Percentiles rank a stretch among this genome's conserved stretches.
phyloP scores from a whole-genome alignment of 1,140 invertebrate species.

The Drosophila leontia region DNA sequence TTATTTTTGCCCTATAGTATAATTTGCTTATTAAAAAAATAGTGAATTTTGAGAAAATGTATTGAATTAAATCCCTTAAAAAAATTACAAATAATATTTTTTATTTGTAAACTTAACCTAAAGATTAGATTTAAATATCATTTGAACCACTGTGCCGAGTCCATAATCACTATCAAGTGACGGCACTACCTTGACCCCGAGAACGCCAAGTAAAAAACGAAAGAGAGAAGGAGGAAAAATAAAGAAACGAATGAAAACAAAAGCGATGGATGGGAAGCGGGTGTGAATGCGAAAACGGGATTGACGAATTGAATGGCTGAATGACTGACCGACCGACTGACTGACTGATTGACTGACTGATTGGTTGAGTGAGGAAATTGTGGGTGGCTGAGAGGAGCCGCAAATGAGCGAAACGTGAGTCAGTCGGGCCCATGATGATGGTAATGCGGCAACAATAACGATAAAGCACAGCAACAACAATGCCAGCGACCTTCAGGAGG shows the following conservation, averaged over 20 bases:
- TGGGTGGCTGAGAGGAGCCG: slow-evolving; percentile 48
- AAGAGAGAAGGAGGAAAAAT: slow-evolving; percentile 15
- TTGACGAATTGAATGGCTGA: slow-evolving; percentile 56
- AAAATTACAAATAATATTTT: too few species aligned
- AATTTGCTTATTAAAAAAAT: too few species aligned
- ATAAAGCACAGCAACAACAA: slow-evolving; percentile 34
- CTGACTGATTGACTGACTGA: slow-evolving; percentile 4
- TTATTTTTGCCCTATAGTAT: too few species aligned
- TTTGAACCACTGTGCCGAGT: slow-evolving; percentile 17
- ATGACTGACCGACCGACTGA: slow-evolving; percentile 35
- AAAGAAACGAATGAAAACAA: slow-evolving; percentile 18
- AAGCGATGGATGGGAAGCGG: slow-evolving; percentile 35
- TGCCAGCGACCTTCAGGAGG: slow-evolving; percentile 22
- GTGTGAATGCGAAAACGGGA: slow-evolving; percentile 50
- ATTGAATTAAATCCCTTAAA: too few species aligned
- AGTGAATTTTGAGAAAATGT: too few species aligned
- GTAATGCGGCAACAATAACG: slow-evolving; percentile 28
- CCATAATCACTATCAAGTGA: slow-evolving; percentile 68
- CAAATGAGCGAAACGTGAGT: slow-evolving; percentile 78
- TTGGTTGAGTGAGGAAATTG: slow-evolving; percentile 15
- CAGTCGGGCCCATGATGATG: slow-evolving; percentile 39
- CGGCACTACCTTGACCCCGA: slow-evolving; percentile 72
- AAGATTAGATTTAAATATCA: neutral
- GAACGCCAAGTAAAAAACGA: slow-evolving; percentile 40
- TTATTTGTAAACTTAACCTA: neutral